These are phyloP conservation scores for Drosophila nikananu DNA, from an alignment of 1,140 invertebrate species.

Conservation along the genomic window DNA sequence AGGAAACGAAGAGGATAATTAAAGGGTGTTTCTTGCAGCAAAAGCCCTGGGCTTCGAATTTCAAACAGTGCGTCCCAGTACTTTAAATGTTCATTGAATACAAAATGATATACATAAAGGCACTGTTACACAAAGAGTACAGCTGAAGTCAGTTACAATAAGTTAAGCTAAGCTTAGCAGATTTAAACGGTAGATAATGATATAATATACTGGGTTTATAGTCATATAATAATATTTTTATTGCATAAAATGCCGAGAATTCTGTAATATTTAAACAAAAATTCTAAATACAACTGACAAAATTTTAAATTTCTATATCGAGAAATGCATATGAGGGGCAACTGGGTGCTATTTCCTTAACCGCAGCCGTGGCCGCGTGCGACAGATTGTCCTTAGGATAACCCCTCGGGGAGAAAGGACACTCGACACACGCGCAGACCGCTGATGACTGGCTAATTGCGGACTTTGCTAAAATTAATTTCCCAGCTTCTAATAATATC, in stretches of 20 bases:
- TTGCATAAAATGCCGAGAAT: too few species aligned
- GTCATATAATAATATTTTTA: too few species aligned
- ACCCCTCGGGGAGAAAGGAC: conserved; percentile 4
- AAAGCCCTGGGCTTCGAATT: conserved; percentile 35
- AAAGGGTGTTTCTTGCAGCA: conserved; percentile 16
- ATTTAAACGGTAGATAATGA: neutral
- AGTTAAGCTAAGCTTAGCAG: neutral
- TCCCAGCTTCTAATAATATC: conserved; percentile 75
- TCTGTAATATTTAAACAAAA: neutral
- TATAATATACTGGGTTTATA: neutral
- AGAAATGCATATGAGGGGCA: neutral
- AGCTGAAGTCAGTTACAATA: neutral
- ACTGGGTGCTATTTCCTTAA: neutral
- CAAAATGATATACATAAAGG: neutral
- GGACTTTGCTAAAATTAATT: conserved; percentile 79
- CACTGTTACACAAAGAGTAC: neutral
- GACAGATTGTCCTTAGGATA: conserved; percentile 4
- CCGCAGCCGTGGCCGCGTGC: conserved; percentile 6
- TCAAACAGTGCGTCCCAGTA: neutral
- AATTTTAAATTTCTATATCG: too few species aligned
- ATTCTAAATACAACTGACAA: neutral
- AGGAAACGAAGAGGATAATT: conserved; percentile 49
- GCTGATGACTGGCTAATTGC: conserved; percentile 72
- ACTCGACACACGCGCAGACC: conserved; percentile 15
- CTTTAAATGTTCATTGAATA: neutral